Conservation (phyloP, 2,888 invertebrate species). For the Ormyrus rosae region DNA sequence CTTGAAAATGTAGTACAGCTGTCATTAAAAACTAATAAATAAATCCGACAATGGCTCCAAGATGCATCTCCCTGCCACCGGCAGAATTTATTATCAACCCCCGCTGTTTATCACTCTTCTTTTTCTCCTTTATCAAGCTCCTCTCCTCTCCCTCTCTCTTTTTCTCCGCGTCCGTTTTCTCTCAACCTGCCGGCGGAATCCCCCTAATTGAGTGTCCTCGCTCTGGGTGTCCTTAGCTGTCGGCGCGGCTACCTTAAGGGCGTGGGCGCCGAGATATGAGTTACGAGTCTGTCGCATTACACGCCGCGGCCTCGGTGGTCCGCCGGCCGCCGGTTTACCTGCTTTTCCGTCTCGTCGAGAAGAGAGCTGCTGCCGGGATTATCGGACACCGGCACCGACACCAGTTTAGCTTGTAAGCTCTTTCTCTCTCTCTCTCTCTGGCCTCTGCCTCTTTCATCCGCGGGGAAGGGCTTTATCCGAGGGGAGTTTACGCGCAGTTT, state of each 20-base stretch:
- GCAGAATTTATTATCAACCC: constrained; percentile 52
- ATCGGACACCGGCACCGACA: too few relatives aligned
- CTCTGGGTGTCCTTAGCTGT: constrained; percentile 75
- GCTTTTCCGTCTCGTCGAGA: constrained; percentile 10
- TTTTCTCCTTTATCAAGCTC: constrained; percentile 42
- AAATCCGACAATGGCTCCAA: constrained; percentile 39
- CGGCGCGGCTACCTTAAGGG: constrained; percentile 71
- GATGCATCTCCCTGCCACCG: constrained; percentile 7
- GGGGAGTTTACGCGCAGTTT: not conserved
- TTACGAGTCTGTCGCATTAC: constrained; percentile 75
- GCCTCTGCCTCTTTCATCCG: not conserved
- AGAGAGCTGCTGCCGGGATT: too few relatives aligned
- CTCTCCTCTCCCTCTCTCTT: constrained; percentile 31
- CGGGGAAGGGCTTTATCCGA: not conserved
- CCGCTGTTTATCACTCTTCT: constrained; percentile 53
- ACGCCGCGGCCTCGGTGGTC: constrained; percentile 71
- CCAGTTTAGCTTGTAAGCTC: too few relatives aligned
- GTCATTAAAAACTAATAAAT: constrained; percentile 48
- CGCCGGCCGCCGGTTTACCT: constrained; percentile 51
- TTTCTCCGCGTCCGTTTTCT: constrained; percentile 35
- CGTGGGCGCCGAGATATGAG: constrained; percentile 74
- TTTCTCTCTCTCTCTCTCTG: not conserved
- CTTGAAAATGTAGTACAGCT: not conserved
- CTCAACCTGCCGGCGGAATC: constrained; percentile 23
- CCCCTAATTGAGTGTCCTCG: constrained; percentile 75